Percentiles rank a stretch among this genome's conserved stretches.
Evolutionary conservation across 2,888 invertebrate species (phyloP).

Genomic region (Tachina fera): DNA sequence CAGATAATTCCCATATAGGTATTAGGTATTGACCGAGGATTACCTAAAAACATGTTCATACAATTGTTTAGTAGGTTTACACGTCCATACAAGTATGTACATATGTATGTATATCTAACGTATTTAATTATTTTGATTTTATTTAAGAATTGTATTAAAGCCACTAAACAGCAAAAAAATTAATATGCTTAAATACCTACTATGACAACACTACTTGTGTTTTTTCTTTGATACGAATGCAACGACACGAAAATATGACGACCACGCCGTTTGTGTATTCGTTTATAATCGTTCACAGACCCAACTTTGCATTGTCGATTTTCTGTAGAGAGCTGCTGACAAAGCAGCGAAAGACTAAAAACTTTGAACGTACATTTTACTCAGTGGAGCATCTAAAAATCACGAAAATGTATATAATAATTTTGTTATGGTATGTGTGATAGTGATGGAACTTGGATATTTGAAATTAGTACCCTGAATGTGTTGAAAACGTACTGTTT

Average conservation of each 20-base stretch:
- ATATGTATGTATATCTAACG: no score
- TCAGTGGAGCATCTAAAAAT: slow-evolving; percentile 63
- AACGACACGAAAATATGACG: slow-evolving; percentile 55
- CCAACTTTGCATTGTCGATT: slow-evolving; percentile 55
- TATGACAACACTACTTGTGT: slow-evolving; percentile 17
- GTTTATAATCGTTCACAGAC: slow-evolving; percentile 64
- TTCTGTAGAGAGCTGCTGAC: slow-evolving; percentile 67
- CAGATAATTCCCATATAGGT: no score
- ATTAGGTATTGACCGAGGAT: no score
- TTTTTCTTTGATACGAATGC: slow-evolving; percentile 30
- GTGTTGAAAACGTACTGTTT: no score
- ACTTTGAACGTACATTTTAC: slow-evolving; percentile 54
- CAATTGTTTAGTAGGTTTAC: no score
- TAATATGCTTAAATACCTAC: neutral
- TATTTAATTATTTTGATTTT: neutral
- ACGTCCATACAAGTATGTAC: no score
- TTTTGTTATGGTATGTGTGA: slow-evolving; percentile 5
- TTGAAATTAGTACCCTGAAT: no score
- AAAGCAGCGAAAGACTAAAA: slow-evolving; percentile 69
- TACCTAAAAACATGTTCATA: no score
- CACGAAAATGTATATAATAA: slow-evolving; percentile 18
- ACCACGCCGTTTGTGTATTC: slow-evolving; percentile 68
- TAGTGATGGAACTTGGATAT: no score
- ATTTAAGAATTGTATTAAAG: no score
- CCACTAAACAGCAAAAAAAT: no score